phyloP scores from a whole-genome alignment of 2,797 vertebrate genomes.

The Lacerta bilineata region DNA sequence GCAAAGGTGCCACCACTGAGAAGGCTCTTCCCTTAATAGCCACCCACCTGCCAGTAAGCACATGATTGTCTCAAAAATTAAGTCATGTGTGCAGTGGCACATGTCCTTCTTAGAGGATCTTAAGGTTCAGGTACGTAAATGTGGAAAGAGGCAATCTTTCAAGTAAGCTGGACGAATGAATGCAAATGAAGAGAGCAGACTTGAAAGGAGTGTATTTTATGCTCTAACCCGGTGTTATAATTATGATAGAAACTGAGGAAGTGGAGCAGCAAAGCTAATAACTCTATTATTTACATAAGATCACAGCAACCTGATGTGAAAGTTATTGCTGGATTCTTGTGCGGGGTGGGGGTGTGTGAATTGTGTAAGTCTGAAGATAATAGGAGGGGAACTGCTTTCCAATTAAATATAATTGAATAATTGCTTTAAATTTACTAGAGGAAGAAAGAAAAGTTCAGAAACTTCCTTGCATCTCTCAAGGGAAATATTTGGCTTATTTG shows the following conservation, averaged over 20 bases:
- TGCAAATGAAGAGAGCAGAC: not conserved
- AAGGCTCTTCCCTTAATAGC: not conserved
- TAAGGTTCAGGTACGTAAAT: not conserved
- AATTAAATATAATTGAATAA: conserved; percentile 32
- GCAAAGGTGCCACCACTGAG: too few relatives aligned
- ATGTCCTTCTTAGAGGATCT: too few relatives aligned
- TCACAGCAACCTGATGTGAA: not conserved
- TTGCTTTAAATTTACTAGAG: conserved; percentile 16
- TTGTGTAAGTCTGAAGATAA: conserved; percentile 13
- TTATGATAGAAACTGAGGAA: not conserved
- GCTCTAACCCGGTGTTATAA: not conserved
- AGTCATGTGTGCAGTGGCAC: too few relatives aligned
- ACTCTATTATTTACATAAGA: conserved; percentile 5
- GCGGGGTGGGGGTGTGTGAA: conserved; percentile 17
- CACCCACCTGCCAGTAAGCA: too few relatives aligned
- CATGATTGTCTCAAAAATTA: too few relatives aligned
- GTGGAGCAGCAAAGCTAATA: not conserved
- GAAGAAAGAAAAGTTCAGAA: not conserved
- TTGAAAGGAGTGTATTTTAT: not conserved
- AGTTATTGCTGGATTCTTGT: not conserved
- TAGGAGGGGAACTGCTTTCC: conserved; percentile 29
- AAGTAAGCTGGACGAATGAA: not conserved
- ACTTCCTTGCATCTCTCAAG: conserved; percentile 6
- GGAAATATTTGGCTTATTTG: not conserved
- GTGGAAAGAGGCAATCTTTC: not conserved